Conservation (phyloP, 2,888 invertebrate genomes). For the Zonitis immaculata region DNA sequence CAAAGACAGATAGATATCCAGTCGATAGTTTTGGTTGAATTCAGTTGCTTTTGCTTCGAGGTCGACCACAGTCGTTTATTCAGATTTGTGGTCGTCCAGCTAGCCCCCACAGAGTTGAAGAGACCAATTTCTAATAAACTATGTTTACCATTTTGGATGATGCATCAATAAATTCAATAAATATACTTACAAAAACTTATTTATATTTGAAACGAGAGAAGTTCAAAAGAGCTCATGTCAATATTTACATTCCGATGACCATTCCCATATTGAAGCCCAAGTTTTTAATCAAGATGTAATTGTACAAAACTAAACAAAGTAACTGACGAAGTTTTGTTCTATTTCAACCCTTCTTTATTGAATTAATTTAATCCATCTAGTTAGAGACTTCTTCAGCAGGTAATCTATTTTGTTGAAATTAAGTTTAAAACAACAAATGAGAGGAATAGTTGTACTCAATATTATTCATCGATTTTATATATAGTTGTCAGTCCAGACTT, state of each 20-base stretch:
- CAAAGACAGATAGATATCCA: background rate
- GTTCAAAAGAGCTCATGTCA: background rate
- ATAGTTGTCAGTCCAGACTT: no score
- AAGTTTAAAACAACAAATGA: no score
- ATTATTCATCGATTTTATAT: no score
- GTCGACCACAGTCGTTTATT: background rate
- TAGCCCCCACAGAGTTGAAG: background rate
- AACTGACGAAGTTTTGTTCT: constrained; percentile 22
- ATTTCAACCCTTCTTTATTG: background rate
- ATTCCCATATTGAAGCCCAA: background rate
- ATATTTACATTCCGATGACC: background rate
- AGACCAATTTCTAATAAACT: background rate
- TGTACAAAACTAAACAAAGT: constrained; percentile 21
- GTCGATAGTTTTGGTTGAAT: background rate
- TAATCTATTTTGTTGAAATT: no score
- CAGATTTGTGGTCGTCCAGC: background rate
- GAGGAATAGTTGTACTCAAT: no score
- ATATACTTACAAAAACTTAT: background rate
- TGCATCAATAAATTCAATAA: background rate
- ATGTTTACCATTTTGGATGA: background rate
- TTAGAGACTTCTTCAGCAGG: no score
- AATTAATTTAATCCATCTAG: background rate
- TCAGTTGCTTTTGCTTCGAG: background rate
- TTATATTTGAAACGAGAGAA: background rate
- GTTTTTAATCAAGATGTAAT: constrained; percentile 26